Percentiles rank a stretch among this genome's conserved stretches.
Evolutionary conservation across 1,140 invertebrate genomes (phyloP).

Genomic region (Pentalonia nigronervosa): DNA sequence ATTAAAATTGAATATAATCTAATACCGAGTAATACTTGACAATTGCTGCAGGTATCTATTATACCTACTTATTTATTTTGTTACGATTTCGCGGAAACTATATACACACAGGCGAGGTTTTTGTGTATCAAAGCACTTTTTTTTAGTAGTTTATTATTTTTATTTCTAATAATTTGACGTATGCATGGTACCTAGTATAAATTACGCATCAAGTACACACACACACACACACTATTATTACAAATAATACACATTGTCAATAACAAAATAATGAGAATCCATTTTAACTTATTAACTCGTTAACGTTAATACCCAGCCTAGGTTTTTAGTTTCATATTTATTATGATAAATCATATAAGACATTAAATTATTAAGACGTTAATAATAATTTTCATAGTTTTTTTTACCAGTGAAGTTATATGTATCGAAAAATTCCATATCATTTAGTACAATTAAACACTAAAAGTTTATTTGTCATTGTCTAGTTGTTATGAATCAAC

Average conservation of each 20-base stretch:
- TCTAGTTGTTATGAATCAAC: too few relatives aligned
- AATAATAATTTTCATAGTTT: not conserved
- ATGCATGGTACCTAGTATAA: not conserved
- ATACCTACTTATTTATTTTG: not conserved
- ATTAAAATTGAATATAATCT: not conserved
- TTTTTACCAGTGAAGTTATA: not conserved
- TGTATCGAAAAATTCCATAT: too few relatives aligned
- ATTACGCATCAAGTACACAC: not conserved
- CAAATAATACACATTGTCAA: too few relatives aligned
- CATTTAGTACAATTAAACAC: too few relatives aligned
- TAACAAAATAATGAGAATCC: not conserved
- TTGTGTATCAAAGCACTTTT: not conserved
- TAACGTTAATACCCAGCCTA: too few relatives aligned
- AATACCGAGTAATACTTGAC: constrained; percentile 1
- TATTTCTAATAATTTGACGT: not conserved
- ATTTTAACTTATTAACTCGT: not conserved
- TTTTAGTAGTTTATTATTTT: not conserved
- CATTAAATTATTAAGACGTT: too few relatives aligned
- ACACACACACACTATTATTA: not conserved
- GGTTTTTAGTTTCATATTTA: too few relatives aligned
- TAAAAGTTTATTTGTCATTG: not conserved
- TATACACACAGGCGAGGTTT: not conserved
- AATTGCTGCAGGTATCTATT: not conserved
- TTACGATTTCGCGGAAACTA: not conserved
- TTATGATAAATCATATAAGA: too few relatives aligned